A percentile compares a stretch with the other conserved stretches of the same genome.
Evolutionary conservation across 2,888 invertebrate species (phyloP).

Genomic region (Volucella inanis): DNA sequence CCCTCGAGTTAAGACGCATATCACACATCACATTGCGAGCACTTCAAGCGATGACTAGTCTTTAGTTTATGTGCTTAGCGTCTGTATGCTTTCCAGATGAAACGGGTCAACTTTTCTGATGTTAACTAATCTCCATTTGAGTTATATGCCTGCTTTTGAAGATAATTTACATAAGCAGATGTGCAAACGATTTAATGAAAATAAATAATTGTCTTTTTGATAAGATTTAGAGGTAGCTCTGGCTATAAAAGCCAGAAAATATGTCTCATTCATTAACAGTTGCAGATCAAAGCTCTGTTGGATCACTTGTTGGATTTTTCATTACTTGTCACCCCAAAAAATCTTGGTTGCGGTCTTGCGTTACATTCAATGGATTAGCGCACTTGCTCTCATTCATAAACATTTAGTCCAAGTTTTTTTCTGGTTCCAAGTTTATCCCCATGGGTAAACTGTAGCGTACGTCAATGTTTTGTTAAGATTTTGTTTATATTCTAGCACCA

Average conservation of each 20-base stretch:
- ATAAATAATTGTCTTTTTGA: constrained; percentile 52
- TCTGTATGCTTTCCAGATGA: constrained; percentile 33
- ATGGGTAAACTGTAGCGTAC: constrained; percentile 29
- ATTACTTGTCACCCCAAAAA: not conserved
- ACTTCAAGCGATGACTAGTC: constrained; percentile 5
- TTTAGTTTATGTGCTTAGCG: constrained; percentile 3
- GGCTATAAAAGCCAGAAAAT: constrained; percentile 58
- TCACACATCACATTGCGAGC: not conserved
- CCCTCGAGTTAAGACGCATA: constrained; percentile 1
- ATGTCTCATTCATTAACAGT: constrained; percentile 59
- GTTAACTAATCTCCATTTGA: constrained; percentile 37
- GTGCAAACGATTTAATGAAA: constrained; percentile 33
- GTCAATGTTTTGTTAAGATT: constrained; percentile 20
- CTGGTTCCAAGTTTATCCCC: not conserved
- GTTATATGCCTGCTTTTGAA: constrained; percentile 3
- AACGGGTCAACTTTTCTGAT: constrained; percentile 45
- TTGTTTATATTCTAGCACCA: not conserved
- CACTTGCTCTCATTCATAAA: constrained; percentile 55
- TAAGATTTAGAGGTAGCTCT: constrained; percentile 20
- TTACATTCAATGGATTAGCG: not conserved
- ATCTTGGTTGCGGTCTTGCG: not conserved
- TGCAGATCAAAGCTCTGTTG: constrained; percentile 70
- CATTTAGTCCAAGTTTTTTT: not conserved
- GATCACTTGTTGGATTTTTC: constrained; percentile 30
- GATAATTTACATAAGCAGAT: constrained; percentile 41